Evolutionary conservation across 2,797 vertebrate species (phyloP), one percentile per base, ranked within the genome.

Genomic region (Sebastolobus altivelis): DNA sequence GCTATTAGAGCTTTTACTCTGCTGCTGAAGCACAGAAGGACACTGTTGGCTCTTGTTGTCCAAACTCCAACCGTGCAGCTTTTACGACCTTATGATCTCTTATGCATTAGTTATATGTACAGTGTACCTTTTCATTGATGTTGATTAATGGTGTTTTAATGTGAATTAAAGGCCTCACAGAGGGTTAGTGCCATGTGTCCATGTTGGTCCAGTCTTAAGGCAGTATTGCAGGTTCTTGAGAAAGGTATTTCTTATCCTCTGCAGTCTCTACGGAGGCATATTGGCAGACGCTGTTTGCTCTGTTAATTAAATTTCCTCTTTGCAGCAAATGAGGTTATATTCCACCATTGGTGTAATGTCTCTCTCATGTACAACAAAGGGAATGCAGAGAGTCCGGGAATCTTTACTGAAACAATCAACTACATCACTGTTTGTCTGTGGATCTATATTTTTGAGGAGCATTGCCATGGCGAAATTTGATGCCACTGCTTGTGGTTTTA

Each of bases 281-380:
- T 93, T 94, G 93, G 94, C 94, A 95, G 94, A 93, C 91, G 90
- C 92, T 95, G 95, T 96, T 96, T 96, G 94, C 95, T 94, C 95
- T 95, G 95, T 95, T 96, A 96, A 96, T 96, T 95, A 95, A 95
- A 96, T 96, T 96, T 96, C 89, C 93, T 95, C 94, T 94, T 94
- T 90, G 93, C 95, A 84, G 94, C 93, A 95, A 96, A 96, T 95
- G 93, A 96, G 95, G 95, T 96, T 95, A 95, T 93, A 94, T 94
- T 92, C 95, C 93, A 89, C 89, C 93, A 93, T 92, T 93, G 94
- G 92, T 95, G 94, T 96, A 96, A 96, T 95, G 95, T 95, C 94
- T 96, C 95, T 95, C 95, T 94, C 93, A 94, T 95, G 95, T 95
- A 94, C 95, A 95, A 95, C 95, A 95, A 95, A 95, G 95, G 93